These are phyloP conservation scores for Myanophis thanlyinensis DNA, from an alignment of 2,113 vertebrate species.

Conservation along the genomic window DNA sequence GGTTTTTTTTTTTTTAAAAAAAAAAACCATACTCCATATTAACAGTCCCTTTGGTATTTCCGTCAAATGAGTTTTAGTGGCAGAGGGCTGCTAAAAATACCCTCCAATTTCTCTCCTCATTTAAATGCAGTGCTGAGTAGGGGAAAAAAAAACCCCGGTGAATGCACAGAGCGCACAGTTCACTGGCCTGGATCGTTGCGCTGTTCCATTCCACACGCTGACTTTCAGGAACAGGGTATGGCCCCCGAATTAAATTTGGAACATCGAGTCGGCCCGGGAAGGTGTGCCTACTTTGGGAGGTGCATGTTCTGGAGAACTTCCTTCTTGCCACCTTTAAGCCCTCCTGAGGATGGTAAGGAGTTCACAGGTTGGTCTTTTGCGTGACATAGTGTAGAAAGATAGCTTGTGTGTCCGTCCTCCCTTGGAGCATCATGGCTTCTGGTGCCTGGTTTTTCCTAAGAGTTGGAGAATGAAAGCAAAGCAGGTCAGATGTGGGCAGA, in stretches of 20 bases:
- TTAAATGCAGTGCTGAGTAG: slow-evolving; percentile 56
- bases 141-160: slow-evolving; percentile 16
- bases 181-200: slow-evolving; percentile 25
- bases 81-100: slow-evolving; percentile 64
- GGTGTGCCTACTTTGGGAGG: not conserved
- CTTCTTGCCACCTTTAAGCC: not conserved
- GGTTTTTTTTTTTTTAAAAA: too few species aligned
- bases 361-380: too few species aligned
- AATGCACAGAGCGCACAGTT: slow-evolving; percentile 30
- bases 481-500: not conserved
- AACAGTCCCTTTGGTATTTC: slow-evolving; percentile 65
- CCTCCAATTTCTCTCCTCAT: slow-evolving; percentile 58
- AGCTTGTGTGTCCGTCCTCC: too few species aligned
- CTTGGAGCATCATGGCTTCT: not conserved
- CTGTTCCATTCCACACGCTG: not conserved
- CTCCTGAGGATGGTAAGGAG: not conserved
- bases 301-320: not conserved
- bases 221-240: slow-evolving; percentile 7
- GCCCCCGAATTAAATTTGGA: not conserved
- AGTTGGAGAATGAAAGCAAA: not conserved
- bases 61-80: slow-evolving; percentile 69
- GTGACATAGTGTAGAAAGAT: not conserved
- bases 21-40: slow-evolving; percentile 60
- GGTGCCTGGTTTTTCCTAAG: not conserved
- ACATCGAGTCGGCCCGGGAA: not conserved